Percentiles rank a stretch among this genome's conserved stretches.
Conservation (phyloP, 1,140 invertebrate genomes). For the Chironomus tepperi region DNA sequence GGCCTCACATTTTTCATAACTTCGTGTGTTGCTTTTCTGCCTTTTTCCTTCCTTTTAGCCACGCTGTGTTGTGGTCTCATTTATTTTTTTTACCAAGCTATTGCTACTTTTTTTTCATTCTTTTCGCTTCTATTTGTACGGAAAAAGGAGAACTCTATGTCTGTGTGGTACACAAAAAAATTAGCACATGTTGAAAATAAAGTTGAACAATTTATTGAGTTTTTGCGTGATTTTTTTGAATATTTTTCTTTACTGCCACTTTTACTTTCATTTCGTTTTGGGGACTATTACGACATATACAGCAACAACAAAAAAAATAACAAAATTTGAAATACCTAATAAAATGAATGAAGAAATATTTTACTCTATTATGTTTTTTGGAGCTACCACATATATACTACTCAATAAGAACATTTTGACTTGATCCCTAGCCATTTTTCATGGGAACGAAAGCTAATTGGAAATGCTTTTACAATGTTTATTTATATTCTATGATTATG, state of each 20-base stretch:
- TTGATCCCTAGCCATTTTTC: too few relatives aligned
- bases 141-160: not conserved
- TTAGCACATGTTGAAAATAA: conserved; percentile 23
- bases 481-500: too few relatives aligned
- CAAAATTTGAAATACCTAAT: not conserved
- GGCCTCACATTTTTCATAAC: conserved; percentile 12
- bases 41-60: conserved; percentile 3
- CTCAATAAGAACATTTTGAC: too few relatives aligned
- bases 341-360: too few relatives aligned
- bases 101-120: too few relatives aligned
- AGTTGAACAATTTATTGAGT: conserved; percentile 16
- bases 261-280: not conserved
- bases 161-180: not conserved
- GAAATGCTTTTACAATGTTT: too few relatives aligned
- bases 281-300: not conserved
- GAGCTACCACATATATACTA: too few relatives aligned
- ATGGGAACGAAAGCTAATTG: too few relatives aligned
- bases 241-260: not conserved
- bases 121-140: not conserved
- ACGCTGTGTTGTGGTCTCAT: not conserved
- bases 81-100: not conserved
- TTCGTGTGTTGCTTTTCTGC: not conserved
- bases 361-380: too few relatives aligned
- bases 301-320: not conserved
- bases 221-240: conserved; percentile 23